Evolutionary conservation across 2,888 invertebrate genomes (phyloP).

Genomic region (Xestia c-nigrum): DNA sequence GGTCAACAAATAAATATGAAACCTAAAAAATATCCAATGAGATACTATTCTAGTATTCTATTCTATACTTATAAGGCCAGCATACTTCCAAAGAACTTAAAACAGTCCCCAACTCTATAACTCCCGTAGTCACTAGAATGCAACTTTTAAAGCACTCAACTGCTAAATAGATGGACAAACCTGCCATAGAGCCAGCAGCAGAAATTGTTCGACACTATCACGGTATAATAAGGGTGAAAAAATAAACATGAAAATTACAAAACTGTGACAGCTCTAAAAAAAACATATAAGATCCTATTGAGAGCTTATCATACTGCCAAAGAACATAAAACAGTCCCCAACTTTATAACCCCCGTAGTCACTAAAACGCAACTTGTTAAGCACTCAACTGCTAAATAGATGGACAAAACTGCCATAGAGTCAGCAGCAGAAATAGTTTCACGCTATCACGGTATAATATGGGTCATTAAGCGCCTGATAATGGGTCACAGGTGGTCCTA

Average conservation of each 20-base stretch:
- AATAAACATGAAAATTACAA: not conserved
- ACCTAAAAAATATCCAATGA: too few relatives aligned
- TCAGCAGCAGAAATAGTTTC: slow-evolving; percentile 65
- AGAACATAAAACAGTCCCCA: not conserved
- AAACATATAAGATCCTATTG: not conserved
- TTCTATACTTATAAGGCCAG: too few relatives aligned
- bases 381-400: slow-evolving; percentile 36
- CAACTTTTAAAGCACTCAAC: slow-evolving; percentile 39
- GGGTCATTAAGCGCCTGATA: slow-evolving; percentile 77
- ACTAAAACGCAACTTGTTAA: slow-evolving; percentile 52
- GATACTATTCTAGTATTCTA: too few relatives aligned
- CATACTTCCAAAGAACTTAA: not conserved
- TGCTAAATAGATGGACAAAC: slow-evolving; percentile 43
- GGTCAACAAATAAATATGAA: too few relatives aligned
- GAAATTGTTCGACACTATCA: slow-evolving; percentile 70
- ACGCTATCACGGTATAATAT: slow-evolving; percentile 71
- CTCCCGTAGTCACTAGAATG: slow-evolving; percentile 34
- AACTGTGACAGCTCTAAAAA: not conserved
- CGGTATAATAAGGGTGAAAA: slow-evolving; percentile 64
- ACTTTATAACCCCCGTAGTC: slow-evolving; percentile 3
- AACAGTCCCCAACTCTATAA: not conserved
- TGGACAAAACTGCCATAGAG: slow-evolving; percentile 42
- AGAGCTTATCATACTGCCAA: not conserved
- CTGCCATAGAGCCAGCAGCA: slow-evolving; percentile 40
- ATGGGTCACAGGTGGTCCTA: slow-evolving; percentile 74